These are phyloP conservation scores for Drosophila eohydei DNA, from an alignment of 2,888 invertebrate species.

Conservation along the genomic window DNA sequence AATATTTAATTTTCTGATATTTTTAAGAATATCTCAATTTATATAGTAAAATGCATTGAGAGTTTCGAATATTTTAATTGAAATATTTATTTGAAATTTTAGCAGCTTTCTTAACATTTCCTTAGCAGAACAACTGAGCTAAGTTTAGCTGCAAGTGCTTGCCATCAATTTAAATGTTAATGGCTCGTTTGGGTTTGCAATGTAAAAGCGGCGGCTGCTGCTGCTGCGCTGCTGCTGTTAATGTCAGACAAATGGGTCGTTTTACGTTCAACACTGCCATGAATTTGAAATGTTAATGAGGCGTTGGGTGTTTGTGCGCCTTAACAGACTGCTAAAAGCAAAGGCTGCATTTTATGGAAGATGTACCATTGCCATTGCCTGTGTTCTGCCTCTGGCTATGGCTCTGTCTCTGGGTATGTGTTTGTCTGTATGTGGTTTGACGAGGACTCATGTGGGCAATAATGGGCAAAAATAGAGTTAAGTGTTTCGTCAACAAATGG, in stretches of 20 bases:
- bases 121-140: constrained; percentile 39
- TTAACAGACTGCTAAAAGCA: constrained; percentile 74
- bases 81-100: constrained; percentile 8
- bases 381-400: constrained; percentile 6
- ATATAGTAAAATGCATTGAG: background rate
- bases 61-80: background rate
- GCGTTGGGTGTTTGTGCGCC: constrained; percentile 57
- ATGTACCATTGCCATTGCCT: constrained; percentile 12
- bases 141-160: constrained; percentile 50
- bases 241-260: constrained; percentile 72
- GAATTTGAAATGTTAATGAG: constrained; percentile 76
- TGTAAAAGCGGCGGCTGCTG: constrained; percentile 56
- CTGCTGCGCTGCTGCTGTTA: constrained; percentile 62
- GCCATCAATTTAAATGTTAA: constrained; percentile 76
- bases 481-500: constrained; percentile 41
- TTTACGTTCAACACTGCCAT: constrained; percentile 69
- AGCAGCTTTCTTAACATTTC: constrained; percentile 33
- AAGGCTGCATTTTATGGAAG: constrained; percentile 67
- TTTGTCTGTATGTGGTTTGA: constrained; percentile 48
- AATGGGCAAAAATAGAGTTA: constrained; percentile 46
- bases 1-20: background rate
- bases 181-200: constrained; percentile 63
- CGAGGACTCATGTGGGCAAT: constrained; percentile 43
- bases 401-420: constrained; percentile 17
- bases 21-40: no score